phyloP scores from a whole-genome alignment of 2,888 invertebrate genomes.

The Xestobium rufovillosum region DNA sequence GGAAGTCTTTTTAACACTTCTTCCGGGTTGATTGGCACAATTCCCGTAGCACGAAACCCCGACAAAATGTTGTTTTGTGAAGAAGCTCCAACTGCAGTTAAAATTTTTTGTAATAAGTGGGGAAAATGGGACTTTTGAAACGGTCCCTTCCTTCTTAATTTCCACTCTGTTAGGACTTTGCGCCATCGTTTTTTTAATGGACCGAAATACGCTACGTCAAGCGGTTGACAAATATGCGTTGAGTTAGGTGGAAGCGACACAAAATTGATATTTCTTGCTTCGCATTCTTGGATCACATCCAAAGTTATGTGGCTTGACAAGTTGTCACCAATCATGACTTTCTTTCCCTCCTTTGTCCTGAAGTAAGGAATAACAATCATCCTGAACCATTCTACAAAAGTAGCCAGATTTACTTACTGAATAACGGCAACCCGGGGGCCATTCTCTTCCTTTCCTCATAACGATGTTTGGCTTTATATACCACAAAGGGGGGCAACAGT shows the following conservation, averaged over 20 bases:
- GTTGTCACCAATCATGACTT: constrained; percentile 34
- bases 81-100: no score
- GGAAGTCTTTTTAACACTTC: no score
- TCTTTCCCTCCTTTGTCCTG: constrained; percentile 23
- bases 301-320: constrained; percentile 26
- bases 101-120: constrained; percentile 9
- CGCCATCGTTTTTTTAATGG: constrained; percentile 26
- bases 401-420: constrained; percentile 26
- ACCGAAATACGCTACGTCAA: constrained; percentile 21
- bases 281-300: constrained; percentile 27
- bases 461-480: no score
- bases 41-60: no score
- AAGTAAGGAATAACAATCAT: constrained; percentile 23
- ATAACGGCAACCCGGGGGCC: constrained; percentile 28
- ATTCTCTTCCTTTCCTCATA: constrained; percentile 26
- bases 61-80: background rate
- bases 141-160: constrained; percentile 15
- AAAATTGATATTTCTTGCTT: constrained; percentile 29
- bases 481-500: constrained; percentile 26
- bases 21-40: no score
- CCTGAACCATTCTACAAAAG: constrained; percentile 25
- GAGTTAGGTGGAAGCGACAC: constrained; percentile 29
- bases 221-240: constrained; percentile 27
- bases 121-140: constrained; percentile 18
- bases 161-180: constrained; percentile 17